phyloP scores from a whole-genome alignment of 2,113 vertebrate genomes.

The Bubalus kerabau region DNA sequence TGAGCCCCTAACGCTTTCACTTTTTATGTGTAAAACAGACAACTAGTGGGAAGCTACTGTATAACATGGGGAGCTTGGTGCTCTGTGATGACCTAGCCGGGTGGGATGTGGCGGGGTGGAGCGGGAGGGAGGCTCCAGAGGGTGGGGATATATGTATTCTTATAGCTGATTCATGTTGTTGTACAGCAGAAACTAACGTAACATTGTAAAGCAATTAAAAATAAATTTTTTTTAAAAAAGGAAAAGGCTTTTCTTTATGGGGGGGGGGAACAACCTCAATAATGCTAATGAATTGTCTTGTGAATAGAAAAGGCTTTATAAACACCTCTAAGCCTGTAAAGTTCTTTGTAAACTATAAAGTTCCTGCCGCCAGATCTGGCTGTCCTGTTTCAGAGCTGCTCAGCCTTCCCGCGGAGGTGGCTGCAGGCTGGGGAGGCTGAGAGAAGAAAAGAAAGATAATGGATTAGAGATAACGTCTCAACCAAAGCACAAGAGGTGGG shows the following conservation, averaged over 20 bases:
- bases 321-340: neutral
- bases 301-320: neutral
- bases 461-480: neutral
- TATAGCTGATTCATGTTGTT: neutral
- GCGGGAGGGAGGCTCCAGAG: neutral
- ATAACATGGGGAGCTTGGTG: neutral
- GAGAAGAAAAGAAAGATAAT: neutral
- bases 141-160: neutral
- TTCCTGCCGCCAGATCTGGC: neutral
- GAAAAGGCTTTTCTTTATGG: neutral
- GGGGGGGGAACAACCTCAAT: neutral
- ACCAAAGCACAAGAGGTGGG: neutral
- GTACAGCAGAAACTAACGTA: neutral
- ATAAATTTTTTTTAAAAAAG: neutral
- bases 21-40: neutral
- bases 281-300: neutral
- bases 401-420: neutral
- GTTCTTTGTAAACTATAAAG: neutral
- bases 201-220: neutral
- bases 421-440: neutral
- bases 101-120: neutral
- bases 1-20: neutral
- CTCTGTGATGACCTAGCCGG: neutral
- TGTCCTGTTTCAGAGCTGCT: neutral
- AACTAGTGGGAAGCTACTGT: neutral